Base-by-base conservation (phyloP, 2,888 invertebrate species). In the Troides oblongomaculatus region DNA sequence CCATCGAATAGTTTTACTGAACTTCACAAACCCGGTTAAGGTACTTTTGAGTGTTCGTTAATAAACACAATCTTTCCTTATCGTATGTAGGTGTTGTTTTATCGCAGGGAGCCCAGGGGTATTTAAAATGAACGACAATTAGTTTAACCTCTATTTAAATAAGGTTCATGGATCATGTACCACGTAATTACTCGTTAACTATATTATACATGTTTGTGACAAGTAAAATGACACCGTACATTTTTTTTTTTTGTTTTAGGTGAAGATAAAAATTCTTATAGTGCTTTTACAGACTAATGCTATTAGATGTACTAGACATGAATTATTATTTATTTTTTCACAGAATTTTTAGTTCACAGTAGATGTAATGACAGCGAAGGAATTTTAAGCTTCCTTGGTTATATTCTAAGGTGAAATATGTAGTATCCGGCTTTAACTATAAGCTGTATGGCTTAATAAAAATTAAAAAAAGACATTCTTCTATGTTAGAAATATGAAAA, bases 131-230 rank as follows among this genome's bases (percentile, higher is more conserved):
- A 80, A 82, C 77, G 87, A 84, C 89, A 88, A 90, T 89, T 88
- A 86, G 84, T 86, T 91, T 90, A 89, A 91, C 91, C 90, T 83
- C 86, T 87, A 87, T 90, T 85, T 85, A 78, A 77, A 77, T 77
- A 64, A 71, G 70, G 70, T 71, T 71, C 70, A 71, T 23, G 70
- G 67, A 57, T 68, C 61, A 62, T 64, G 67, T 67, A 57, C 39
- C 25, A 50, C 43, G 67, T 61, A 71, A 71, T 71, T 71, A 71
- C 61, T 64, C 67, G 60, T 71, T 64, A 67, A 67, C 68, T 60
- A 58, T 62, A 66, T 70, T 63, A 71, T 71, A 60, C 63, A 63
- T 60, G 63, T 70, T 66, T 66, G 50, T 64, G 64, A n/a, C 21
- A 39, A 10, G 17, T 63, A 30, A 63, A 18, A 56, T 53, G 58